Evolutionary conservation across 2,797 vertebrate species (phyloP), one percentile per base, ranked within the genome.

Genomic region (Microctenopoma lineatum): DNA sequence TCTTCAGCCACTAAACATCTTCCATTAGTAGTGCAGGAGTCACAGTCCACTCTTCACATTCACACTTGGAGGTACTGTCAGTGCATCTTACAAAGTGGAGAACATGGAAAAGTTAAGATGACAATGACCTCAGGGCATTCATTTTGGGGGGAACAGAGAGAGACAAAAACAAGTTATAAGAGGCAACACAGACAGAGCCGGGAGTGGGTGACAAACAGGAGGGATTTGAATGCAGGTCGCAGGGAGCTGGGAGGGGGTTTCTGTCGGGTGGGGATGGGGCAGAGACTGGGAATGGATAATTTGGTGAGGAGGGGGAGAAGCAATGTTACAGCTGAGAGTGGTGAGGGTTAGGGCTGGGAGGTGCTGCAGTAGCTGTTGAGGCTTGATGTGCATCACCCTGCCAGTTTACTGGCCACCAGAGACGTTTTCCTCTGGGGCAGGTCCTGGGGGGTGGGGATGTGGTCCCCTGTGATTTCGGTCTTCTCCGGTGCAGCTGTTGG

Each of bases 391-490:
- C 75, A 93, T 99, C 97, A 99, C 92, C 96, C 98, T 77, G 97
- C 97, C 89, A 99, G 95, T 92, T 99, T 99, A 95, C 98, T 99
- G 85, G 97, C 95, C 84, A 98, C 96, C 70, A 99, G 95, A 79
- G 98, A 99, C 6, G 98, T 95, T 95, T 99, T 99, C 90, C 97
- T 96, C 79, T 98, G 98, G 36, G 98, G 97, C 88, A 98, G 96
- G 90, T 99, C 98, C 91, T 99, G 96, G 83, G 97, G 98, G 75
- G 98, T 99, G 66, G 98, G 97, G 92, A 99, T 99, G 93, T 99
- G 98, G 90, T 98, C 98, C 64, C 98, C 98, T 60, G 98, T 99
- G 84, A 98, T 96, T 92, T 98, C 96, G 0, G 96, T 93, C 93
- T 99, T 99, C 92, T 99, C 97, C 1, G 96, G 94, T 34, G 96